A percentile compares a stretch with the other conserved stretches of the same genome.
phyloP scores from a whole-genome alignment of 2,797 vertebrate genomes.

The Lophotriccus pileatus region DNA sequence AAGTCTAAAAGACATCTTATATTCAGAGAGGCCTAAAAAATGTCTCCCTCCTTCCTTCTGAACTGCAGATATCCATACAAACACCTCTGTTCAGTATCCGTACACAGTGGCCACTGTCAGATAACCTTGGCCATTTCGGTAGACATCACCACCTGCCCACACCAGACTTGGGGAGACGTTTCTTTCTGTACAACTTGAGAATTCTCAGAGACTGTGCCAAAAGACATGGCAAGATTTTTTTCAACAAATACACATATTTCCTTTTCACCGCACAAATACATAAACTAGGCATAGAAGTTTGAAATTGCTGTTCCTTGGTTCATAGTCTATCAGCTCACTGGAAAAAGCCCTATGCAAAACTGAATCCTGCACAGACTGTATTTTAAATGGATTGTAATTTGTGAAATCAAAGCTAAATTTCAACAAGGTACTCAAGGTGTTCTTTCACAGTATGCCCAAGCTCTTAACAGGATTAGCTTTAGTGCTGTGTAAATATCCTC shows the following conservation, averaged over 20 bases:
- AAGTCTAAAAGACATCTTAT: not conserved
- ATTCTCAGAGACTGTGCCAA: not conserved
- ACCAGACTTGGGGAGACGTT: not conserved
- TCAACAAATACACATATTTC: not conserved
- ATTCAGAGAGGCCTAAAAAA: not conserved
- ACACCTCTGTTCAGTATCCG: not conserved
- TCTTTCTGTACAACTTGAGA: not conserved
- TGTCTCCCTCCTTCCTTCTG: not conserved
- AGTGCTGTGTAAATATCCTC: not conserved
- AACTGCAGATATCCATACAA: not conserved
- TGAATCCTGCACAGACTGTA: not conserved
- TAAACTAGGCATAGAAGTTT: not conserved
- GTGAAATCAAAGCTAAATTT: constrained; percentile 3
- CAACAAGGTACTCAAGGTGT: not conserved
- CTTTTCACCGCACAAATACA: not conserved
- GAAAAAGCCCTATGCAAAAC: not conserved
- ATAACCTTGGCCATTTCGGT: not conserved
- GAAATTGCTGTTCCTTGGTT: not conserved
- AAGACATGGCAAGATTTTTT: not conserved
- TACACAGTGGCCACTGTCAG: not conserved
- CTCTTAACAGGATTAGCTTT: constrained; percentile 30
- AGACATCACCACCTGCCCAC: not conserved
- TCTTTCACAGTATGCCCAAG: not conserved
- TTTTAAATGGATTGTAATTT: not conserved
- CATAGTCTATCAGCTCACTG: not conserved